Conservation (phyloP, 2,113 vertebrate genomes). For the Perca schrenkii region DNA sequence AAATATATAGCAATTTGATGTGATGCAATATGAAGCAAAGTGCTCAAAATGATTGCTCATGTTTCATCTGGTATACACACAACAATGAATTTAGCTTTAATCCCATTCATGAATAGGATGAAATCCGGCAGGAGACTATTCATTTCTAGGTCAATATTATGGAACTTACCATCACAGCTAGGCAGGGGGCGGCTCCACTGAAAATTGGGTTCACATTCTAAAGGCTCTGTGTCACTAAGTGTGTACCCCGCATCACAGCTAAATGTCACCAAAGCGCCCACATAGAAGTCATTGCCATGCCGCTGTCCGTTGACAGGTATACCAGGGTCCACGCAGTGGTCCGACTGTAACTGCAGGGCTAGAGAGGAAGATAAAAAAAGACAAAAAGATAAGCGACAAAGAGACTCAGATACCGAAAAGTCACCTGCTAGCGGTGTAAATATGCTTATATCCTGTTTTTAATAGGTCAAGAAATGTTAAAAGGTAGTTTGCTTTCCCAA, state of each 20-base stretch:
- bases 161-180: conserved; percentile 92
- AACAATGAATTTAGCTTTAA: conserved; percentile 56
- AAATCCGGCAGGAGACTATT: conserved; percentile 45
- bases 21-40: conserved; percentile 69
- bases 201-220: conserved; percentile 98
- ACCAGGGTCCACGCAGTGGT: conserved; percentile 96
- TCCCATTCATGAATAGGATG: conserved; percentile 45
- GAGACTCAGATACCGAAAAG: background rate
- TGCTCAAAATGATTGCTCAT: conserved; percentile 35
- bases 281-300: conserved; percentile 96
- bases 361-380: background rate
- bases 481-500: conserved; percentile 25
- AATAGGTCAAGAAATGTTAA: conserved; percentile 26
- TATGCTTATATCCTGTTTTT: background rate
- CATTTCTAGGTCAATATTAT: conserved; percentile 65
- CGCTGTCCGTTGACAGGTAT: conserved; percentile 97
- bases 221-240: conserved; percentile 89
- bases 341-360: conserved; percentile 96
- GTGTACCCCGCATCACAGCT: conserved; percentile 96
- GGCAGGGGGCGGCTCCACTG: conserved; percentile 98
- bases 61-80: conserved; percentile 33
- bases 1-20: conserved; percentile 47
- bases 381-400: background rate
- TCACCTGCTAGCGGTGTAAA: conserved; percentile 4
- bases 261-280: conserved; percentile 95